phyloP scores from a whole-genome alignment of 2,888 invertebrate species.

The Oxyteleia sp. region DNA sequence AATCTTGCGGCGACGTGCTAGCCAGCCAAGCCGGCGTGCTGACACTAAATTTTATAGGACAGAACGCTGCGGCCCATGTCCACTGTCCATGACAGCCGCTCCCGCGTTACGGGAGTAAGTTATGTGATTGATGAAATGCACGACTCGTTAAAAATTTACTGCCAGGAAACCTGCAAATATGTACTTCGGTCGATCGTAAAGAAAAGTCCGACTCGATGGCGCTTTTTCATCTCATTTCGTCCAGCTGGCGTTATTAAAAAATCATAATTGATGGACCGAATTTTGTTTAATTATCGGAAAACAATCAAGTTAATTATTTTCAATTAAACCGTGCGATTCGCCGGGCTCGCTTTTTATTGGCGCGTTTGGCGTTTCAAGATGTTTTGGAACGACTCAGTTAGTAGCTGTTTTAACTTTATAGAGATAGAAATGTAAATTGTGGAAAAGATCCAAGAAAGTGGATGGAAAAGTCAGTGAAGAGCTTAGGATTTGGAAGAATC shows the following conservation, averaged over 20 bases:
- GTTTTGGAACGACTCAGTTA: conserved; percentile 25
- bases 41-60: conserved; percentile 70
- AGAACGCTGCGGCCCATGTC: conserved; percentile 61
- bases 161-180: conserved; percentile 17
- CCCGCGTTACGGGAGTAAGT: conserved; percentile 58
- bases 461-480: conserved; percentile 27
- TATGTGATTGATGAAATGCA: conserved; percentile 72
- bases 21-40: conserved; percentile 44
- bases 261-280: conserved; percentile 41
- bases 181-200: conserved; percentile 57
- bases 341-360: conserved; percentile 21
- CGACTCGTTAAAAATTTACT: conserved; percentile 72
- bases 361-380: conserved; percentile 17
- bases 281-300: conserved; percentile 55
- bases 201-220: conserved; percentile 18
- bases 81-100: conserved; percentile 70
- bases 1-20: conserved; percentile 67
- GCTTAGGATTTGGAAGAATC: conserved; percentile 34
- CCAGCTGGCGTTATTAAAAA: conserved; percentile 39
- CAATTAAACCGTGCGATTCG: conserved; percentile 30
- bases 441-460: conserved; percentile 32
- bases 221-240: conserved; percentile 38
- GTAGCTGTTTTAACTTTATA: conserved; percentile 31
- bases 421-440: conserved; percentile 36
- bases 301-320: conserved; percentile 45